phyloP scores from a whole-genome alignment of 2,113 vertebrate species.

The Nanorana parkeri region DNA sequence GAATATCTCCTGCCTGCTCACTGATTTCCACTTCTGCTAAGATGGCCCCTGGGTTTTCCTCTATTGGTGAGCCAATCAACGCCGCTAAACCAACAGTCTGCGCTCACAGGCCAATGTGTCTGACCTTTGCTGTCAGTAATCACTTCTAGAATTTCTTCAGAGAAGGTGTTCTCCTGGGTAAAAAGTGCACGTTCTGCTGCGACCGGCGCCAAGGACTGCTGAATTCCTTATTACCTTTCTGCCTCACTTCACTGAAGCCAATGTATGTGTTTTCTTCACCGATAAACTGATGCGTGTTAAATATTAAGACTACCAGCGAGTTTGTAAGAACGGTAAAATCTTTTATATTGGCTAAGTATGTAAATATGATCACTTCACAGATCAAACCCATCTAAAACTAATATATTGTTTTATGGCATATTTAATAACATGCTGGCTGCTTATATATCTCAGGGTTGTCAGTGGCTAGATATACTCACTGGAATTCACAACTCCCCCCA shows the following conservation, averaged over 20 bases:
- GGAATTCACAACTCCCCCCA: no score
- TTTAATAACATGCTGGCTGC: no score
- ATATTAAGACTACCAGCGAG: neutral
- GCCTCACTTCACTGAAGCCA: constrained; percentile 35
- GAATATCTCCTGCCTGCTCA: constrained; percentile 29
- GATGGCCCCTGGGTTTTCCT: constrained; percentile 40
- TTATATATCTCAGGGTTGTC: no score
- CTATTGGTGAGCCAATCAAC: constrained; percentile 35
- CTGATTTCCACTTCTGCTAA: constrained; percentile 27
- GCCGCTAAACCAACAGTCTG: constrained; percentile 11
- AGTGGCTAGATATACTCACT: no score
- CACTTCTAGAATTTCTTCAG: constrained; percentile 44
- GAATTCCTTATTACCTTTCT: constrained; percentile 47
- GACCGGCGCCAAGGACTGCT: constrained; percentile 6
- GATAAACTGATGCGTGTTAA: neutral
- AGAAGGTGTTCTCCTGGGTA: constrained; percentile 36
- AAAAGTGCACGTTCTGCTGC: neutral
- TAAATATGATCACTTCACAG: no score
- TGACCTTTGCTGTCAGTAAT: constrained; percentile 56
- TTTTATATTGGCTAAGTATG: no score
- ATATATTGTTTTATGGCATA: no score
- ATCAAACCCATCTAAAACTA: no score
- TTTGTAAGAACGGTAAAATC: no score
- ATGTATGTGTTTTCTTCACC: neutral
- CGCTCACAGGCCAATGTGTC: neutral